These are phyloP conservation scores for Empis livida DNA, from an alignment of 2,888 invertebrate species.

Conservation along the genomic window DNA sequence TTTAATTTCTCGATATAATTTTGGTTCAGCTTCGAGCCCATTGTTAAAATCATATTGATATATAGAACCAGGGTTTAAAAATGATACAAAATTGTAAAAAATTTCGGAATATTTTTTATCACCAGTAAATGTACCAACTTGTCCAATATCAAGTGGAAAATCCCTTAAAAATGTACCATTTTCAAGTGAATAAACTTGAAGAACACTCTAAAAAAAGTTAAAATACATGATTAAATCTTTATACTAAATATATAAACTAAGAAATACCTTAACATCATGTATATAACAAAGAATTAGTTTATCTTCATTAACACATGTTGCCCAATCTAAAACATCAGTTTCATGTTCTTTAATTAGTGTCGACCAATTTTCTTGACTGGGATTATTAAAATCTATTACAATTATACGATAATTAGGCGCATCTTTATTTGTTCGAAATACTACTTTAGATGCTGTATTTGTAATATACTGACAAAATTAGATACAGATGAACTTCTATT, in stretches of 20 bases:
- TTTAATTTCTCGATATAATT: conserved; percentile 68
- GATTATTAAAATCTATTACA: conserved; percentile 63
- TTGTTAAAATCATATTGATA: conserved; percentile 72
- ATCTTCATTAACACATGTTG: conserved; percentile 67
- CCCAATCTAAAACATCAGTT: conserved; percentile 84
- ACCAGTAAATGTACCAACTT: conserved; percentile 72
- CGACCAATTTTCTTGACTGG: conserved; percentile 63
- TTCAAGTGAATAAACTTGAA: conserved; percentile 64
- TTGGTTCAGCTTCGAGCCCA: conserved; percentile 43
- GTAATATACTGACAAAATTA: conserved; percentile 87
- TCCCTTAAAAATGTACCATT: conserved; percentile 58
- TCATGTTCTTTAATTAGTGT: conserved; percentile 70
- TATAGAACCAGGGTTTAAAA: conserved; percentile 73
- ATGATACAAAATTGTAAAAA: conserved; percentile 90
- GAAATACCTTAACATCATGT: conserved; percentile 78
- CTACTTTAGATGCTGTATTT: conserved; percentile 67
- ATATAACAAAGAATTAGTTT: conserved; percentile 81
- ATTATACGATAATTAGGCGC: conserved; percentile 86
- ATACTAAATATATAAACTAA: background rate
- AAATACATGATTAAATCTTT: background rate
- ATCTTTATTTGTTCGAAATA: conserved; percentile 86
- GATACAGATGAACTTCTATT: background rate
- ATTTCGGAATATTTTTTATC: conserved; percentile 76
- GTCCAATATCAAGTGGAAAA: conserved; percentile 77
- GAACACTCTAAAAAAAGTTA: conserved; percentile 48